Conservation (phyloP, 2,888 invertebrate genomes). For the Lochmaea capreae region DNA sequence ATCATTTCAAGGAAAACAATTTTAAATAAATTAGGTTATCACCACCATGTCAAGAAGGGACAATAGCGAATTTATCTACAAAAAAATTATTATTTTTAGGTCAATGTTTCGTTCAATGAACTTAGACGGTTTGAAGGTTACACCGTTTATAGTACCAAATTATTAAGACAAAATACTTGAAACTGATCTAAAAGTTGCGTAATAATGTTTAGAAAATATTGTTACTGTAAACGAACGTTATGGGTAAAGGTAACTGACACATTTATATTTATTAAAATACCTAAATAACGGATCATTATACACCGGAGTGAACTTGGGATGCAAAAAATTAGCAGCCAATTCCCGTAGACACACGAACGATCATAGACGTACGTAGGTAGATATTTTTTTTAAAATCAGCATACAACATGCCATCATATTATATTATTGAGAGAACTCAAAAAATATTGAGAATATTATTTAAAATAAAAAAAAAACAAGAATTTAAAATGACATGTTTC, state of each 20-base stretch:
- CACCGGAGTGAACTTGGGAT: too few relatives aligned
- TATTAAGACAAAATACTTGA: neutral
- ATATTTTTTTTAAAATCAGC: too few relatives aligned
- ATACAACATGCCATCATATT: too few relatives aligned
- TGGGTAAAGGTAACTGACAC: conserved; percentile 3
- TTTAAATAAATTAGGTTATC: neutral
- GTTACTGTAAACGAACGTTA: neutral
- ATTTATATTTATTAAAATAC: neutral
- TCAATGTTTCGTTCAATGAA: conserved; percentile 14
- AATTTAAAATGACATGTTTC: too few relatives aligned
- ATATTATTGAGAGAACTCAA: too few relatives aligned
- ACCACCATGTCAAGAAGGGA: neutral
- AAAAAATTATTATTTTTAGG: conserved; percentile 7
- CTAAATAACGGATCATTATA: neutral
- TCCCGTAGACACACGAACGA: too few relatives aligned
- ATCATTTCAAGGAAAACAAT: neutral
- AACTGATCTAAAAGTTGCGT: neutral
- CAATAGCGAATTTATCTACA: conserved; percentile 1
- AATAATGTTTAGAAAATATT: neutral
- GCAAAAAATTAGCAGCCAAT: too few relatives aligned
- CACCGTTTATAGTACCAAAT: neutral
- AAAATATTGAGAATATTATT: too few relatives aligned
- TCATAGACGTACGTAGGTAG: too few relatives aligned
- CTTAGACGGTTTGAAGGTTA: conserved; percentile 3
- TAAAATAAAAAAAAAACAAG: too few relatives aligned